phyloP scores from a whole-genome alignment of 23 tunicate genomes.

The Styela clava region DNA sequence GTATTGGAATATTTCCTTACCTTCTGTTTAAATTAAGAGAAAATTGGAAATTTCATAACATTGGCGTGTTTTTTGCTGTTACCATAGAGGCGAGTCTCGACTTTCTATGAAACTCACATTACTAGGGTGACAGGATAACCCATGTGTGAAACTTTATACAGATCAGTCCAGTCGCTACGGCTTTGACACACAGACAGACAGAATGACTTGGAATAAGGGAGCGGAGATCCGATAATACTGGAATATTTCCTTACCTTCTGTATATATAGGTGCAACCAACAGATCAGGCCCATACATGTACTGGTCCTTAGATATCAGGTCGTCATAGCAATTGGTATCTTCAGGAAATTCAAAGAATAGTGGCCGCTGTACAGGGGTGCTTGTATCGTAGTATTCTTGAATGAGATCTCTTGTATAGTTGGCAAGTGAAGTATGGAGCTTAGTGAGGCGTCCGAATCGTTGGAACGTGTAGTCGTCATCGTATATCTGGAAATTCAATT shows the following conservation, averaged over 20 bases:
- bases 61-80: no score
- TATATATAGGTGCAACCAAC: constrained; percentile 28
- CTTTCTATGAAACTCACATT: no score
- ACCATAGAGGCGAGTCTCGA: no score
- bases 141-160: no score
- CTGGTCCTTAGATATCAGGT: constrained; percentile 7
- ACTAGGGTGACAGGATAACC: no score
- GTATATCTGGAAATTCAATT: constrained; percentile 7
- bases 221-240: no score
- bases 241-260: constrained; percentile 14
- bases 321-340: constrained; percentile 8
- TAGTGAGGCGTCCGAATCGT: constrained; percentile 12
- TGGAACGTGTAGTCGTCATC: constrained; percentile 17
- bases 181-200: no score
- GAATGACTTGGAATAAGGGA: no score
- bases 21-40: no score
- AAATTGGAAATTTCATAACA: no score
- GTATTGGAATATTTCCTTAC: no score
- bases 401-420: constrained; percentile 4
- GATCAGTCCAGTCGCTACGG: no score
- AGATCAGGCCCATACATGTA: constrained; percentile 32
- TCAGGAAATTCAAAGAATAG: constrained; percentile 15
- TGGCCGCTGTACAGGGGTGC: constrained; percentile 24
- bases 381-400: constrained; percentile 7
- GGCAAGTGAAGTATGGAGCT: background rate